Base-by-base conservation (phyloP, 1,140 invertebrate genomes). In the Procambarus virginalis region DNA sequence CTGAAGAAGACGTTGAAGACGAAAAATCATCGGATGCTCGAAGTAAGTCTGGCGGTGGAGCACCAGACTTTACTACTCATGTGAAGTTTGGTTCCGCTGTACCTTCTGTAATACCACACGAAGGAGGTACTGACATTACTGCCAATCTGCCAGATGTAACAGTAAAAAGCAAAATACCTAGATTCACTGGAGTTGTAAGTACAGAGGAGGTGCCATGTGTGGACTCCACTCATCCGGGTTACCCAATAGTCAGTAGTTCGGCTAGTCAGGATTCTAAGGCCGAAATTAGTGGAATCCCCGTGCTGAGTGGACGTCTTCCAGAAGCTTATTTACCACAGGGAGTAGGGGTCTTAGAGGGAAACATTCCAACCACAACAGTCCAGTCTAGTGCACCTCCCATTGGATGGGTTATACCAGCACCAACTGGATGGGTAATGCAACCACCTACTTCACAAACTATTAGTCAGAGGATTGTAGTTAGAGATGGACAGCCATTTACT, bases 341-440 rank as follows among this genome's bases (percentile, higher is more conserved):
- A 55, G 81, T 84, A 51, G 68, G 55, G 76, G 81, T 20, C 22
- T 34, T 22, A 45, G 34, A 84, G 68, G 79, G 75, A 68, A 89
- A 89, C 88, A 89, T 89, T 89, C 88, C 88, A 89, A 79, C 46
- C 60, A 68, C 64, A 22, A 22, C 88, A 64, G 58, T 76, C 34
- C 64, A 60, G 58, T 73, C 51, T 68, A 81, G 88, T 45, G 34
- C 58, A 51, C 51, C 81, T 34, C 88, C 88, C 45, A 84, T 89
- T 22, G 88, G 88, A 75, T 89, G 88, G 88, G 88, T 89, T 45
- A 17, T 89, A 48, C 88, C 88, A 68, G 81, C 58, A 45, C 73
- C 68, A 48, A 79, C 77, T 55, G 88, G 88, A 75, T 89, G 88
- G 88, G 88, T 89, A 22, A 17, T 89, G 49, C 88, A 82, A 68